phyloP scores from a whole-genome alignment of 37 sponge, comb jelly and placozoan genomes.

The Oscarella lobularis region DNA sequence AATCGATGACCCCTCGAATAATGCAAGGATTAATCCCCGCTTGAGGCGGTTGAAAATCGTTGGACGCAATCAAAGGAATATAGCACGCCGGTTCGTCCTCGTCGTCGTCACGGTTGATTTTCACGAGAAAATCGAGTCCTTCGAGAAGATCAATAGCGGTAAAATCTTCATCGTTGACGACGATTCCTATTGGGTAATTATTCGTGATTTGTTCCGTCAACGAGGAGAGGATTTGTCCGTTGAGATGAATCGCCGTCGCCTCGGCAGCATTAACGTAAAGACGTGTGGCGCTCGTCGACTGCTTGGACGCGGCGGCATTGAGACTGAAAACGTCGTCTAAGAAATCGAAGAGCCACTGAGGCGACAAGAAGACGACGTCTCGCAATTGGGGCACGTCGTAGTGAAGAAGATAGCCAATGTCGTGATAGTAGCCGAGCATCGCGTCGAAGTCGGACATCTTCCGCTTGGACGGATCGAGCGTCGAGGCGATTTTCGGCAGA shows the following conservation, averaged over 20 bases:
- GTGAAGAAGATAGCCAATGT: neutral
- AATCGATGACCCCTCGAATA: neutral
- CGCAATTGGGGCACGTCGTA: neutral
- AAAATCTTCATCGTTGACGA: neutral
- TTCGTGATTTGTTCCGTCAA: neutral
- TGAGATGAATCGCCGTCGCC: neutral
- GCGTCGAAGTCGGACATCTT: neutral
- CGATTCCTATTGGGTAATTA: neutral
- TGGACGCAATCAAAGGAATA: neutral
- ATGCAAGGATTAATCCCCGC: too few relatives aligned
- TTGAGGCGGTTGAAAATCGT: too few relatives aligned
- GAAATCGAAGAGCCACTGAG: neutral
- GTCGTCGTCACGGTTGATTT: neutral
- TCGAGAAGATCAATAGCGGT: neutral
- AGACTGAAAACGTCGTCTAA: neutral
- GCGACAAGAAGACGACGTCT: neutral
- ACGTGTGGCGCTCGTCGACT: neutral
- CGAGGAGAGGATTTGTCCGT: neutral
- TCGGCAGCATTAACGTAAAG: neutral
- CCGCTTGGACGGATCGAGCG: too few relatives aligned
- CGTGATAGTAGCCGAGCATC: neutral
- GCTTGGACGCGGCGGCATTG: neutral
- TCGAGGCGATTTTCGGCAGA: neutral
- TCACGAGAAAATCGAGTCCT: neutral
- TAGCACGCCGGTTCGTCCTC: too few relatives aligned